Base-by-base conservation (phyloP, 2,888 invertebrate species). In the Alsophila aescularia region DNA sequence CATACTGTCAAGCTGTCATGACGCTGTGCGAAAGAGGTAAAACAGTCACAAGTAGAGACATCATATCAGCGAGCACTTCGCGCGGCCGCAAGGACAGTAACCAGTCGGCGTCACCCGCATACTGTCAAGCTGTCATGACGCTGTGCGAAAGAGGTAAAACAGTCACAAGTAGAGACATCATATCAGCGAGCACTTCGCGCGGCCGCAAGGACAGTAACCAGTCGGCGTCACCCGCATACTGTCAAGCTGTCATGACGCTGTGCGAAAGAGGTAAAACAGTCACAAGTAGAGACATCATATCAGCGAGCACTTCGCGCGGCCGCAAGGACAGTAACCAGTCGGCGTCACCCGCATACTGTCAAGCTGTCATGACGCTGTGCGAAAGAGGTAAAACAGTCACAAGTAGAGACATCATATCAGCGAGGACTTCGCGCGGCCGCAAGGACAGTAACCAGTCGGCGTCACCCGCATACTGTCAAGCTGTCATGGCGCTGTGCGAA, bases 351-450 rank as follows among this genome's bases (percentile, higher is more conserved):
- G n/a, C n/a, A n/a, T n/a, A n/a, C n/a, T n/a, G n/a, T n/a, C n/a
- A n/a, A n/a, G n/a, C n/a, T n/a, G n/a, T n/a, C n/a, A n/a, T n/a
- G n/a, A n/a, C n/a, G n/a, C n/a, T n/a, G n/a, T n/a, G n/a, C n/a
- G n/a, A n/a, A n/a, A n/a, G n/a, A n/a, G n/a, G n/a, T n/a, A n/a
- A n/a, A n/a, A n/a, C n/a, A n/a, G n/a, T n/a, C n/a, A n/a, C n/a
- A n/a, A n/a, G n/a, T n/a, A n/a, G 24, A 1, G 24, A 2, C 24
- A 24, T 5, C 24, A 8, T 24, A 8, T 5, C 24, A 8, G 24
- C 24, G 58, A 85, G 85, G 60, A 87, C 85, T 1, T 88, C 87
- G 14, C 77, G 85, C 5, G 62, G 69, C 0, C 50, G 68, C 0
- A 57, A 71, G 0, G 71, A 68, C 34, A 43, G 48, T 27, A 7